Evolutionary conservation across 2,797 vertebrate genomes (phyloP), one percentile per base, ranked within the genome.

Genomic region (Mareca penelope): DNA sequence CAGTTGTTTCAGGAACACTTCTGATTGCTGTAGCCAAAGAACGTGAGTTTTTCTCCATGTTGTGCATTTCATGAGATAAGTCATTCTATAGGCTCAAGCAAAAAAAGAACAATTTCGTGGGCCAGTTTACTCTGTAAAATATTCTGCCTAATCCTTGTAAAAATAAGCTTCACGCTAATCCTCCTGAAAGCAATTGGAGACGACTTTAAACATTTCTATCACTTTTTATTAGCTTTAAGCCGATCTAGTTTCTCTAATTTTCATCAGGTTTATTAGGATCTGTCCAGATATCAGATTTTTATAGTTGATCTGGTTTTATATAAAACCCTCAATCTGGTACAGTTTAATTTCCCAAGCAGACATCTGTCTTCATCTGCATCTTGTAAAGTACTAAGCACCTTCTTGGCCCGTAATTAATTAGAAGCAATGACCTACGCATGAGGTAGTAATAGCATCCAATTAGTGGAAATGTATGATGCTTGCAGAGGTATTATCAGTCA

Each of bases 401-500:
- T 85, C 80, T 80, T 81, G 55, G 87, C 52, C 87, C 80, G 92
- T 92, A 92, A 91, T 96, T 94, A 95, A 95, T 93, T 88, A 93
- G 77, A 15, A 89, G 37, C 79, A 92, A 88, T 69, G 76, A 89
- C 88, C 87, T 69, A 83, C 1, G 4, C 75, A 93, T 92, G 64
- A 91, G 60, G 56, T 71, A 72, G 70, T 80, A 94, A 88, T 42
- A 86, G 85, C 60, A 90, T 50, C 84, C 75, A 93, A 61, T 95
- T 91, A 95, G 83, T 42, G 71, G 33, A 90, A 95, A 95, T 64
- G 48, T 63, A 35, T 12, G 50, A 60, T 50, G 37, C 69, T 80
- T 77, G n/a, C 40, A 39, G 24, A 84, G 73, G 60, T 44, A 44
- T n/a, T 76, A 69, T 48, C 72, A 80, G 72, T 80, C 79, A 46